These are phyloP conservation scores for Caenorhabditis sp. DNA, from an alignment of 2,888 invertebrate genomes.

Conservation along the genomic window DNA sequence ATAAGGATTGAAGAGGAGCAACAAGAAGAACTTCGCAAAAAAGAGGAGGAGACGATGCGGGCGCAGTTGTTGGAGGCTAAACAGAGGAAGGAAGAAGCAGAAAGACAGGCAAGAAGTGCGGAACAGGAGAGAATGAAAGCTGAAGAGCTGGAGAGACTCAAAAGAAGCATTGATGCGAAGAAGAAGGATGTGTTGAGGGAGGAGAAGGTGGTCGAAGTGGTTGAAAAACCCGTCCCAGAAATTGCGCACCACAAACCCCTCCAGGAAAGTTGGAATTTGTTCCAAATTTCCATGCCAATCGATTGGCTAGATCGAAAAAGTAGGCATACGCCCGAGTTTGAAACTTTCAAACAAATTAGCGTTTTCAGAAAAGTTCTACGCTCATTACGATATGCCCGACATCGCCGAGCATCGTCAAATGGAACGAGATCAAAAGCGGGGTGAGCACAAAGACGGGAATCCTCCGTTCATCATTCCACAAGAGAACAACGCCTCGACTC, in stretches of 20 bases:
- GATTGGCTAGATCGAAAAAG: too few species aligned
- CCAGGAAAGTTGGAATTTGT: too few species aligned
- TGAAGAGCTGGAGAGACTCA: neutral
- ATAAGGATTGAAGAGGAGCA: neutral
- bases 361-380: neutral
- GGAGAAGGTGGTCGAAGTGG: too few species aligned
- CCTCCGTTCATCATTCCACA: slow-evolving; percentile 13
- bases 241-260: too few species aligned
- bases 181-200: neutral
- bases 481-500: neutral
- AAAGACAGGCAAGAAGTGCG: neutral
- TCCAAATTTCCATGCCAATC: too few species aligned
- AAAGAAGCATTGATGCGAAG: neutral
- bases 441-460: neutral
- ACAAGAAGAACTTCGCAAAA: neutral
- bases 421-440: neutral
- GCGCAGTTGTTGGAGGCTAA: neutral
- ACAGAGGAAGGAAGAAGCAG: neutral
- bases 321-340: too few species aligned
- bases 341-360: neutral
- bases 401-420: neutral
- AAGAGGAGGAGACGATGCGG: neutral
- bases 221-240: too few species aligned
- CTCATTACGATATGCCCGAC: neutral
- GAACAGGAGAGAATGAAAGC: neutral